Conservation (phyloP, 2,888 invertebrate genomes). For the Dicycla oo region DNA sequence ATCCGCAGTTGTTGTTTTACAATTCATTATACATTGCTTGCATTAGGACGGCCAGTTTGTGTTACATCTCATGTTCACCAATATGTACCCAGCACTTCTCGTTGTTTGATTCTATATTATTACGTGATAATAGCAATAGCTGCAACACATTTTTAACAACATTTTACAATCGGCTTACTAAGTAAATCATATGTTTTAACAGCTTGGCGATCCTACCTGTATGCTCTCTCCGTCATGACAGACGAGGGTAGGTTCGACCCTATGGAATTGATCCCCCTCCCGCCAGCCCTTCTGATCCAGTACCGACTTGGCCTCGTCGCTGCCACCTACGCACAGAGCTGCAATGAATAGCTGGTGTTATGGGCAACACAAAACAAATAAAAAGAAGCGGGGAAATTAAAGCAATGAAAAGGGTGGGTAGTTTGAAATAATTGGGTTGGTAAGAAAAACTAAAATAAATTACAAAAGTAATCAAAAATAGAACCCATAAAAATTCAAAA, state of each 20-base stretch:
- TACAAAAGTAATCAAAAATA: neutral
- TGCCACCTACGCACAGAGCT: slow-evolving; percentile 80
- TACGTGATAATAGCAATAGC: neutral
- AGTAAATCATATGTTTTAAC: neutral
- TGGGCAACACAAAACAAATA: slow-evolving; percentile 56
- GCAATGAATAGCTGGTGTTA: slow-evolving; percentile 66
- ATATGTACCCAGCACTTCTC: neutral
- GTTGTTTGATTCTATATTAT: neutral
- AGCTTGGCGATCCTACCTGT: slow-evolving; percentile 90
- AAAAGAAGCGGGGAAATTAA: slow-evolving; percentile 42
- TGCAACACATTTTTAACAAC: neutral
- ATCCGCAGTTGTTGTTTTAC: neutral
- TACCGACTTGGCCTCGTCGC: slow-evolving; percentile 87
- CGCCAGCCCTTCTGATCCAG: slow-evolving; percentile 92
- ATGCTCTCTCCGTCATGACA: slow-evolving; percentile 98
- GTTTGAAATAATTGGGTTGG: neutral
- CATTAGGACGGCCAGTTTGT: neutral
- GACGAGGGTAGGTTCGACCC: slow-evolving; percentile 95
- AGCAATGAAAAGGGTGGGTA: neutral
- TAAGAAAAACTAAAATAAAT: neutral
- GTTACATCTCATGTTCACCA: neutral
- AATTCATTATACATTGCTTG: neutral
- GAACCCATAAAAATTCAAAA: neutral
- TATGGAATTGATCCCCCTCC: slow-evolving; percentile 94
- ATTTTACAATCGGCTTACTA: neutral